Conservation (phyloP, 2,888 invertebrate genomes). For the Acleris sparsana region DNA sequence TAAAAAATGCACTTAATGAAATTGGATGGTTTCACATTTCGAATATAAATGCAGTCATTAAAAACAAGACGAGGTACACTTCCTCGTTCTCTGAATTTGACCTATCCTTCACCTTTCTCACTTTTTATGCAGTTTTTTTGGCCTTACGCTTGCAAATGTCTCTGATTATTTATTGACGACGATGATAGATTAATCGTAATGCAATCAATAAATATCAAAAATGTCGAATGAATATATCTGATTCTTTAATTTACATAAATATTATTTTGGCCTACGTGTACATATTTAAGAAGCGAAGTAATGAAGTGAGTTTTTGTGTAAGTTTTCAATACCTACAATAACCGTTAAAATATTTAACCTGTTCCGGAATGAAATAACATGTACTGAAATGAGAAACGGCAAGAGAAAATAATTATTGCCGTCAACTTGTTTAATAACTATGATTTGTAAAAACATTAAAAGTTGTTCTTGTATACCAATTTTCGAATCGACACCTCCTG, state of each 20-base stretch:
- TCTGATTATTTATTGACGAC: constrained; percentile 25
- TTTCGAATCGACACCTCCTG: constrained; percentile 79
- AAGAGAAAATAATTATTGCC: constrained; percentile 1
- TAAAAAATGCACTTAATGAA: constrained; percentile 32
- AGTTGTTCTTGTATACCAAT: constrained; percentile 66
- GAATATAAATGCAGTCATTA: constrained; percentile 37
- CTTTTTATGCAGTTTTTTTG: constrained; percentile 24
- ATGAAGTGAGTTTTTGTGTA: background rate
- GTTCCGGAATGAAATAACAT: background rate
- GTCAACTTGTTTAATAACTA: constrained; percentile 61
- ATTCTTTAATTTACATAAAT: background rate
- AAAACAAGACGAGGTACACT: constrained; percentile 32
- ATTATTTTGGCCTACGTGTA: background rate
- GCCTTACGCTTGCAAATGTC: constrained; percentile 30
- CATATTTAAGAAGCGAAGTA: too few relatives aligned
- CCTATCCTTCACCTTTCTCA: constrained; percentile 36
- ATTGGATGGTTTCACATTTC: constrained; percentile 35
- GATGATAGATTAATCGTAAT: constrained; percentile 25
- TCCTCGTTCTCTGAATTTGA: constrained; percentile 36
- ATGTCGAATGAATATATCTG: constrained; percentile 1
- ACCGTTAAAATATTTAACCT: background rate
- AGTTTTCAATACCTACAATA: background rate
- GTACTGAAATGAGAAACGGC: background rate
- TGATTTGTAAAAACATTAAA: constrained; percentile 68
- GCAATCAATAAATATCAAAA: constrained; percentile 1